Evolutionary conservation across 1,140 invertebrate genomes (phyloP).

Genomic region (Cylas formicarius): DNA sequence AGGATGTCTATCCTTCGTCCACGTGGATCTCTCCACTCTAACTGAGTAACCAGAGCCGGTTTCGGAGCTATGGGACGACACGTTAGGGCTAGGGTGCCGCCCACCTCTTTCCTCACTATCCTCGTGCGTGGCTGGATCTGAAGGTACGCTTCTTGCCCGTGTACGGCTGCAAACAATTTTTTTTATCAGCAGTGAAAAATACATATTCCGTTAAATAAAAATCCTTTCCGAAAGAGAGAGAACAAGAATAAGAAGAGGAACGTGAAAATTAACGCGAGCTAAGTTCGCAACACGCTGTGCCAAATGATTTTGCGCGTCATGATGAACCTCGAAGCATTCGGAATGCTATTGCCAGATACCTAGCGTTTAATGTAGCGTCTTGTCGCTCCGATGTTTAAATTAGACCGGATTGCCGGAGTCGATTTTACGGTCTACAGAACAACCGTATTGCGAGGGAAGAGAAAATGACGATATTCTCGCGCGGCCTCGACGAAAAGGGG

Average conservation of each 20-base stretch:
- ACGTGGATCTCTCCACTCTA: conserved; percentile 64
- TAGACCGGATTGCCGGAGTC: no score
- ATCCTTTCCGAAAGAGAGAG: background rate
- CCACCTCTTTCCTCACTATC: conserved; percentile 58
- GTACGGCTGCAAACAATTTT: conserved; percentile 22
- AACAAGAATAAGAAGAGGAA: background rate
- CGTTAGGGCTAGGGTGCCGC: conserved; percentile 61
- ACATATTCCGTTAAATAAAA: background rate
- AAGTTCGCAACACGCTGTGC: no score
- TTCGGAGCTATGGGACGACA: conserved; percentile 59
- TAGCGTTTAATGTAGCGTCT: no score
- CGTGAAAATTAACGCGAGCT: no score
- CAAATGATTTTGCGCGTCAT: no score
- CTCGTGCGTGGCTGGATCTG: conserved; percentile 59
- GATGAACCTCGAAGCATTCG: no score
- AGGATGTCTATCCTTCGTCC: conserved; percentile 53
- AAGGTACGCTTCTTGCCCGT: conserved; percentile 35
- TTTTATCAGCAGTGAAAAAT: background rate
- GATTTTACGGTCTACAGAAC: no score
- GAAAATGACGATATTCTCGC: no score
- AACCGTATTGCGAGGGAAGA: no score
- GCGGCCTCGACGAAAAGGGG: no score
- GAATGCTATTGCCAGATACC: no score
- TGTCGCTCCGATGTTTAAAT: no score
- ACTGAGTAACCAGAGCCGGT: conserved; percentile 51